phyloP scores from a whole-genome alignment of 2,797 vertebrate species.

The Enteromius trimaculatus region DNA sequence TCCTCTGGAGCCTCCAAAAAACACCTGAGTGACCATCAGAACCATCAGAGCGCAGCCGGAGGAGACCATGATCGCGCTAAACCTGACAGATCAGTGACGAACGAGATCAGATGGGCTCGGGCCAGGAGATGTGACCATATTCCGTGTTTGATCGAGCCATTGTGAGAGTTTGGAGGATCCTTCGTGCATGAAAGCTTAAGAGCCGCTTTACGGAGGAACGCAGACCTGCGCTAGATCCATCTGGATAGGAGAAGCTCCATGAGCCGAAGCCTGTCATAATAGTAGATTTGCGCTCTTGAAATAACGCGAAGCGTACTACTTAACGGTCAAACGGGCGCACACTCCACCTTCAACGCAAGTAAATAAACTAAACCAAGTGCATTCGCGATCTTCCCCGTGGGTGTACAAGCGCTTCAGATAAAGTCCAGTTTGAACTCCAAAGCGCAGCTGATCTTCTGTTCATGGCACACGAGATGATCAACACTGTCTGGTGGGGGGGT shows the following conservation, averaged over 20 bases:
- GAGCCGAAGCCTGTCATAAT: conserved; percentile 46
- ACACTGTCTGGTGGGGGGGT: background rate
- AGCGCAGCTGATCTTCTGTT: conserved; percentile 27
- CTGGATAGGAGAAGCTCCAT: conserved; percentile 4
- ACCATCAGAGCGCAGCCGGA: conserved; percentile 92
- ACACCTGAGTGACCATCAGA: conserved; percentile 94
- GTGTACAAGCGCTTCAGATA: conserved; percentile 53
- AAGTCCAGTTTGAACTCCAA: conserved; percentile 55
- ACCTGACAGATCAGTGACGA: conserved; percentile 74
- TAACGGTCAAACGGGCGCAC: background rate
- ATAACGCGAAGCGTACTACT: background rate
- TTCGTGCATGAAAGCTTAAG: conserved; percentile 28
- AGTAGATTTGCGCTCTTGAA: conserved; percentile 22
- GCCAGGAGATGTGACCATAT: conserved; percentile 45
- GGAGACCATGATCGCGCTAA: conserved; percentile 96
- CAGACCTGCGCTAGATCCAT: conserved; percentile 22
- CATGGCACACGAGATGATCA: conserved; percentile 31
- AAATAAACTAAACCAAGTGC: background rate
- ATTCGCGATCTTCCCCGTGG: conserved; percentile 12
- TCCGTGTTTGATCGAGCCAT: conserved; percentile 51
- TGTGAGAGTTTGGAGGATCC: conserved; percentile 1
- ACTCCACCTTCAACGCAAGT: background rate
- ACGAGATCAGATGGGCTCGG: conserved; percentile 55
- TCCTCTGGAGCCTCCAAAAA: conserved; percentile 90
- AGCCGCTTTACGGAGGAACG: conserved; percentile 20